Percentiles rank a stretch among this genome's conserved stretches.
Conservation (phyloP, 2,797 vertebrate genomes). For the Iguana delicatissima region DNA sequence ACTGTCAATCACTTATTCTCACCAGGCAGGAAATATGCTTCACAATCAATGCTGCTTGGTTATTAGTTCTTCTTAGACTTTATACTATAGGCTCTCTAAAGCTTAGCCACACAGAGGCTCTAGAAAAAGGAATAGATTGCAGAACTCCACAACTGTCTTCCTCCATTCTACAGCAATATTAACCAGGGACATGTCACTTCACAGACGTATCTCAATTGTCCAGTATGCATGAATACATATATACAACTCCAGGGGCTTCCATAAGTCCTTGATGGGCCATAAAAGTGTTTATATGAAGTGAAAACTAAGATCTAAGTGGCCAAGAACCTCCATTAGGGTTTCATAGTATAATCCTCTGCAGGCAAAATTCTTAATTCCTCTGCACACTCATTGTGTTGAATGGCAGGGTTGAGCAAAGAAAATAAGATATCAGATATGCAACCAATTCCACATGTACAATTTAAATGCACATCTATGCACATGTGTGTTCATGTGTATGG, state of each 20-base stretch:
- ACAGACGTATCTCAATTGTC: not conserved
- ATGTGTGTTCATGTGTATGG: no score
- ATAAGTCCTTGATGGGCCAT: not conserved
- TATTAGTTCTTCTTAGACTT: not conserved
- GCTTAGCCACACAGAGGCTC: not conserved
- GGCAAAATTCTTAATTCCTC: no score
- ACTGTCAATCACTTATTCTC: not conserved
- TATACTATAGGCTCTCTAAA: not conserved
- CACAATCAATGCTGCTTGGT: not conserved
- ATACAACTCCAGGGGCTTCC: not conserved
- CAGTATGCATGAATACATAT: not conserved
- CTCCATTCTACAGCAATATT: not conserved
- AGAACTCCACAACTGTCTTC: not conserved
- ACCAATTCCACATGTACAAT: no score
- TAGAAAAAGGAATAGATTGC: not conserved
- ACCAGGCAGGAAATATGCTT: slow-evolving; percentile 10
- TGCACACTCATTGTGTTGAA: no score
- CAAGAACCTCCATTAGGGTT: no score
- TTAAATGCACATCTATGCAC: no score
- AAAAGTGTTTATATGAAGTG: not conserved
- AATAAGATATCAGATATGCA: no score
- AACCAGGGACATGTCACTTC: not conserved
- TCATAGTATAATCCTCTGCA: no score
- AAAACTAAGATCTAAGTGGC: not conserved
- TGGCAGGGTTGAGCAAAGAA: no score